Evolutionary conservation across 2,797 vertebrate genomes (phyloP).

Genomic region (Jordanella pulchra): DNA sequence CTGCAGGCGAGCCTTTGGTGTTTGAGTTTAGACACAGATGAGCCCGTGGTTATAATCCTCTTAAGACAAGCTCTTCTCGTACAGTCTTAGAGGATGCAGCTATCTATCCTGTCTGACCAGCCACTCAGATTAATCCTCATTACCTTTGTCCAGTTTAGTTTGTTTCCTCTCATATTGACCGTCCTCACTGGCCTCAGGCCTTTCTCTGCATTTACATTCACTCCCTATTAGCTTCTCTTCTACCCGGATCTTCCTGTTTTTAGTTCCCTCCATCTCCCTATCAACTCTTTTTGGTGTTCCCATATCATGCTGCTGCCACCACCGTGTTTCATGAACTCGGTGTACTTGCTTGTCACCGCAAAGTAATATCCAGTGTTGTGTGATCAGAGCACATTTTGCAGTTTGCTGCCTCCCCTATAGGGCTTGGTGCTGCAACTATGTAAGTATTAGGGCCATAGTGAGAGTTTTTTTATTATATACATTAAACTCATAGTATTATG

Average conservation of each 20-base stretch:
- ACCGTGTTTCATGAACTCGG: too few relatives aligned
- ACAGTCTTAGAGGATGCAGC: conserved; percentile 42
- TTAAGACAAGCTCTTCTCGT: conserved; percentile 62
- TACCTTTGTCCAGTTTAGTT: conserved; percentile 45
- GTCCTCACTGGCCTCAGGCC: conserved; percentile 31
- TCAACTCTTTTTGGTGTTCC: neutral
- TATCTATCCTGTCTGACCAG: conserved; percentile 64
- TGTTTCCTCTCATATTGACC: conserved; percentile 35
- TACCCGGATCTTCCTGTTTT: neutral
- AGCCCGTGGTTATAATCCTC: conserved; percentile 64
- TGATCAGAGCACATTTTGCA: too few relatives aligned
- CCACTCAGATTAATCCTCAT: conserved; percentile 49
- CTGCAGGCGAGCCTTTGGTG: conserved; percentile 48
- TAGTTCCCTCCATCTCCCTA: neutral
- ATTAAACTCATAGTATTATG: too few relatives aligned
- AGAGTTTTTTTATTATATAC: too few relatives aligned
- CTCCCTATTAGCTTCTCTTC: neutral
- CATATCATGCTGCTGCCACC: neutral
- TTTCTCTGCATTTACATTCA: conserved; percentile 24
- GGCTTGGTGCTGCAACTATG: too few relatives aligned
- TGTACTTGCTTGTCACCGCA: too few relatives aligned
- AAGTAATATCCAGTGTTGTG: too few relatives aligned
- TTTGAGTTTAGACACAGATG: conserved; percentile 51
- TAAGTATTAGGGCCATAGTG: too few relatives aligned
- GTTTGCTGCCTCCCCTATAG: too few relatives aligned